Conservation (phyloP, 2,113 vertebrate species). For the Orthonyx spaldingii region DNA sequence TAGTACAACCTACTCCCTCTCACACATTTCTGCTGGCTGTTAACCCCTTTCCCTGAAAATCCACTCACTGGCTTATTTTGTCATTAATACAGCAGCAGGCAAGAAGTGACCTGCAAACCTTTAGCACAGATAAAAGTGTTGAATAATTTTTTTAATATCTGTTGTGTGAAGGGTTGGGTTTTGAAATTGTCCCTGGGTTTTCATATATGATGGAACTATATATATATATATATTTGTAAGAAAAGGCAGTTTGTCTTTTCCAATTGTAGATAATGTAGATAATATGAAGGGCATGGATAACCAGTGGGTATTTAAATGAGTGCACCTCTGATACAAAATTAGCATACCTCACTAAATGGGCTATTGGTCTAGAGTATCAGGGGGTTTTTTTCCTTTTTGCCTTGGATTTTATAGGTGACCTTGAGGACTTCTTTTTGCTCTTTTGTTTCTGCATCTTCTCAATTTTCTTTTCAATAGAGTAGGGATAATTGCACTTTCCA, state of each 20-base stretch:
- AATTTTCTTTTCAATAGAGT: background rate
- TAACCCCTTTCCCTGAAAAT: conserved; percentile 33
- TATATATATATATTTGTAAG: background rate
- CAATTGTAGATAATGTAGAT: background rate
- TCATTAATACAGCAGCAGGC: background rate
- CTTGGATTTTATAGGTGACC: background rate
- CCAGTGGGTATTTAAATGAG: background rate
- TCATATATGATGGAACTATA: fast-evolving
- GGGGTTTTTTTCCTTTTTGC: background rate
- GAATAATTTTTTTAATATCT: background rate
- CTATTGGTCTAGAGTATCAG: background rate
- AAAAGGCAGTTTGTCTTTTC: background rate
- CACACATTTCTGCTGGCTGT: background rate
- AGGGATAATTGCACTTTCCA: background rate
- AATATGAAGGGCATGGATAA: background rate
- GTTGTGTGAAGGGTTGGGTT: background rate
- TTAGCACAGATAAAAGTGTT: background rate
- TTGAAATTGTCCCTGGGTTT: background rate
- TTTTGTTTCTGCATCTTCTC: background rate
- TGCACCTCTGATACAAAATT: background rate
- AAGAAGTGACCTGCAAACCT: background rate
- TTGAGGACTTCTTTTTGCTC: background rate
- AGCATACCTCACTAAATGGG: background rate
- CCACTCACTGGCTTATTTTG: background rate
- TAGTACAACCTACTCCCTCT: background rate